Conservation (phyloP, 2,797 vertebrate genomes). For the Rhinogobio ventralis region DNA sequence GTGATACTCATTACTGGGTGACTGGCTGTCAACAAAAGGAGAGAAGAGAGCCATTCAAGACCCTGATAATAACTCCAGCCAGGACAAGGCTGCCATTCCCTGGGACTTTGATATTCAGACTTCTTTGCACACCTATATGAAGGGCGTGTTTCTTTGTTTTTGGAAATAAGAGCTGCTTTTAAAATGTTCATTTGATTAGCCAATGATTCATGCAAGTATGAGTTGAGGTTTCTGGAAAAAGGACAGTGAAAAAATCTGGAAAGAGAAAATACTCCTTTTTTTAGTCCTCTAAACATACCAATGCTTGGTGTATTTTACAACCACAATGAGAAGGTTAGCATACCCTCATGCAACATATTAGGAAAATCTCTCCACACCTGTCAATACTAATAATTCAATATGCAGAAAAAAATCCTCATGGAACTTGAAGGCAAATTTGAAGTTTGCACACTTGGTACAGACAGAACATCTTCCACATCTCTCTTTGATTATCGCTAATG, state of each 20-base stretch:
- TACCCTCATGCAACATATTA: background rate
- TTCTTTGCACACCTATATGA: constrained; percentile 80
- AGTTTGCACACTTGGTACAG: background rate
- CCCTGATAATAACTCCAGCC: constrained; percentile 78
- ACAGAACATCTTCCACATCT: constrained; percentile 20
- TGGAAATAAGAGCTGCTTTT: constrained; percentile 71
- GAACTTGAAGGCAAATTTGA: constrained; percentile 14
- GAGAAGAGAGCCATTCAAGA: constrained; percentile 82
- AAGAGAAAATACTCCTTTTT: background rate
- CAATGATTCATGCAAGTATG: constrained; percentile 63
- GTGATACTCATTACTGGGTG: constrained; percentile 86
- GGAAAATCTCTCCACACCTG: constrained; percentile 29
- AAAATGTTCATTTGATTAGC: constrained; percentile 70
- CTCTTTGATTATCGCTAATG: constrained; percentile 17
- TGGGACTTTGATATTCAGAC: constrained; percentile 79
- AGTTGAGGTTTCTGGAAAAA: constrained; percentile 37
- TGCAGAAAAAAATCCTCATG: background rate
- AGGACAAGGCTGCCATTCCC: constrained; percentile 78
- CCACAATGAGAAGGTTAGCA: constrained; percentile 23
- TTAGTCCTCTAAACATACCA: constrained; percentile 12
- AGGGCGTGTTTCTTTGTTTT: constrained; percentile 77
- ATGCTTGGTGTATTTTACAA: constrained; percentile 23
- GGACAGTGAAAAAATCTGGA: background rate
- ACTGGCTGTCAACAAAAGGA: constrained; percentile 85
- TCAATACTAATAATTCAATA: constrained; percentile 30